phyloP scores from a whole-genome alignment of 2,797 vertebrate genomes.

The Buphagus erythrorhynchus region DNA sequence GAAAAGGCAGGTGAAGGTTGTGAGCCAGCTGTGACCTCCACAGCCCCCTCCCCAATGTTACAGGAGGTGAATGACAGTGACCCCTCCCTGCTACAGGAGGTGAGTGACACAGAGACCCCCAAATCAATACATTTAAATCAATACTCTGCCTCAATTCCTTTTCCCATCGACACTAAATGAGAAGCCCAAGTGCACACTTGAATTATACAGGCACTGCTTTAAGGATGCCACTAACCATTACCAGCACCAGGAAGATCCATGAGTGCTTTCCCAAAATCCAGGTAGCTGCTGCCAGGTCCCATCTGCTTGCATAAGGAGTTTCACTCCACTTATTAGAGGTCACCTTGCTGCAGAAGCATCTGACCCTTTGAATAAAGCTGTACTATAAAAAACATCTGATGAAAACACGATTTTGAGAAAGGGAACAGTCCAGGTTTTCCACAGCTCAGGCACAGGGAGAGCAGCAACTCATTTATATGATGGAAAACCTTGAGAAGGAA shows the following conservation, averaged over 20 bases:
- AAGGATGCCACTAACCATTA: not conserved
- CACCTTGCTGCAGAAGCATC: not conserved
- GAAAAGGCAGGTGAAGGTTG: not conserved
- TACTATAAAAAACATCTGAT: not conserved
- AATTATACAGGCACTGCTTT: not conserved
- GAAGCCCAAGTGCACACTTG: not conserved
- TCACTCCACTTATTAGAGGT: not conserved
- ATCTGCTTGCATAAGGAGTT: not conserved
- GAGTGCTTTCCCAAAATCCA: not conserved
- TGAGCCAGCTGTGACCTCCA: not conserved
- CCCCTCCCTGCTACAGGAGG: fast-evolving
- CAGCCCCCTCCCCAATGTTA: fast-evolving
- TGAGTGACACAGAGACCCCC: not conserved
- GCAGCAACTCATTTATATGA: slow-evolving; percentile 12
- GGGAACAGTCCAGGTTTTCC: not conserved
- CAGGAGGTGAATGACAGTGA: not conserved
- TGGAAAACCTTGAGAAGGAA: slow-evolving; percentile 32
- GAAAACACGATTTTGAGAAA: not conserved
- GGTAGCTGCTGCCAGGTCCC: not conserved
- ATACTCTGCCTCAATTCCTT: not conserved
- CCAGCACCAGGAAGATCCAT: not conserved
- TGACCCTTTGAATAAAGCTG: not conserved
- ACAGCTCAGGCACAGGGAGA: not conserved
- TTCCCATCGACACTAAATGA: not conserved
- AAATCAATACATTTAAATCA: not conserved